A percentile compares a stretch with the other conserved stretches of the same genome.
Evolutionary conservation across 2,888 invertebrate species (phyloP).

Genomic region (Pristionchus maxplancki): DNA sequence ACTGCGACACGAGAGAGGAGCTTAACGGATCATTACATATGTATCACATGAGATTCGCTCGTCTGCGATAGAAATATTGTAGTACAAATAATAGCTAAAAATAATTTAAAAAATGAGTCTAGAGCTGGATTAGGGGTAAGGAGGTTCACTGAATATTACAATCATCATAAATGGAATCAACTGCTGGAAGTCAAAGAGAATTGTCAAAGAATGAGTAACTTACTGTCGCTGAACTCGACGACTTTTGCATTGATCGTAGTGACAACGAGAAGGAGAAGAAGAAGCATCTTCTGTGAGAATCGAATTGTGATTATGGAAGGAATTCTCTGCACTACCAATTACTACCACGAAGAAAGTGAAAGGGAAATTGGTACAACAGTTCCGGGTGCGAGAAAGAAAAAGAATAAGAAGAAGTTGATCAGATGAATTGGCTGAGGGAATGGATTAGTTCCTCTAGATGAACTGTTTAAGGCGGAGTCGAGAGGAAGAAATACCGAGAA

Average conservation of each 20-base stretch:
- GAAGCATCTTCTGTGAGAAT: too few species aligned
- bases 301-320: too few species aligned
- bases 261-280: background rate
- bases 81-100: too few species aligned
- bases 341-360: background rate
- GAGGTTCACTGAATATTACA: too few species aligned
- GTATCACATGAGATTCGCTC: too few species aligned
- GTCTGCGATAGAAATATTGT: too few species aligned
- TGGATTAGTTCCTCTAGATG: conserved; percentile 4
- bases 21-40: too few species aligned
- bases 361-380: background rate
- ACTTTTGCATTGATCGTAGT: background rate
- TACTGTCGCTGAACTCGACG: conserved; percentile 35
- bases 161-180: too few species aligned
- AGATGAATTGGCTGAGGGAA: background rate
- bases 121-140: too few species aligned
- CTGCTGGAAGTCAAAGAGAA: too few species aligned
- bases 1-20: conserved; percentile 32
- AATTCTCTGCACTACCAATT: background rate
- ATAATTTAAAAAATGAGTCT: too few species aligned
- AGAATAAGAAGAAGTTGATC: background rate
- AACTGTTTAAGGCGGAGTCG: conserved; percentile 35
- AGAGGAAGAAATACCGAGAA: conserved; percentile 25
- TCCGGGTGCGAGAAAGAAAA: background rate
- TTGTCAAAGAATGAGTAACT: too few species aligned